These are phyloP conservation scores for Galeopsomyia nigrocyanea DNA, from an alignment of 2,888 invertebrate species.

Conservation along the genomic window DNA sequence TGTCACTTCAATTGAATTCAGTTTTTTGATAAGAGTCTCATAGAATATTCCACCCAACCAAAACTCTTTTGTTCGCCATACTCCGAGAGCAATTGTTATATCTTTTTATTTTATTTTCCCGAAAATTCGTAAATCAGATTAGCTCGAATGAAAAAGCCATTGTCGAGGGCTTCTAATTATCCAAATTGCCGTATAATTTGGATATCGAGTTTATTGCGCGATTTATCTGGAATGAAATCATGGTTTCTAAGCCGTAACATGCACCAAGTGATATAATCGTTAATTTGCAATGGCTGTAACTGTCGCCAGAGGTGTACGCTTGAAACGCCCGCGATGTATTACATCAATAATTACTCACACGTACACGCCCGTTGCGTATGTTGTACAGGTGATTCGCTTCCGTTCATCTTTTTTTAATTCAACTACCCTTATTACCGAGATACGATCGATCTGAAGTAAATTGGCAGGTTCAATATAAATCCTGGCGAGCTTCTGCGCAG, in stretches of 20 bases:
- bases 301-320: slow-evolving; percentile 29
- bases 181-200: slow-evolving; percentile 31
- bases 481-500: slow-evolving; percentile 5
- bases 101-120: slow-evolving; percentile 12
- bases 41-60: background rate
- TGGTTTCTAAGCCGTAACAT: slow-evolving; percentile 18
- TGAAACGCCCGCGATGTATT: background rate
- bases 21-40: background rate
- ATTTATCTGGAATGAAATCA: slow-evolving; percentile 25
- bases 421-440: slow-evolving; percentile 32
- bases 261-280: slow-evolving; percentile 33
- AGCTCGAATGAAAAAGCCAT: slow-evolving; percentile 23
- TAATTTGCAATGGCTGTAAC: slow-evolving; percentile 42
- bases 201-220: slow-evolving; percentile 27
- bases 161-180: slow-evolving; percentile 8
- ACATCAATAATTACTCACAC: slow-evolving; percentile 41
- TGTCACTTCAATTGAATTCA: background rate
- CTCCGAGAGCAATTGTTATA: slow-evolving; percentile 12
- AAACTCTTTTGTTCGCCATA: background rate
- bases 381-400: slow-evolving; percentile 12
- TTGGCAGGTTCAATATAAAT: slow-evolving; percentile 22
- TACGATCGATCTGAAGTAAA: slow-evolving; percentile 39
- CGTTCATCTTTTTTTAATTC: slow-evolving; percentile 43
- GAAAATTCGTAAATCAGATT: slow-evolving; percentile 27
- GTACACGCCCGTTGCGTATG: background rate